Evolutionary conservation across 2,888 invertebrate genomes (phyloP).

Genomic region (Arctia plantaginis): DNA sequence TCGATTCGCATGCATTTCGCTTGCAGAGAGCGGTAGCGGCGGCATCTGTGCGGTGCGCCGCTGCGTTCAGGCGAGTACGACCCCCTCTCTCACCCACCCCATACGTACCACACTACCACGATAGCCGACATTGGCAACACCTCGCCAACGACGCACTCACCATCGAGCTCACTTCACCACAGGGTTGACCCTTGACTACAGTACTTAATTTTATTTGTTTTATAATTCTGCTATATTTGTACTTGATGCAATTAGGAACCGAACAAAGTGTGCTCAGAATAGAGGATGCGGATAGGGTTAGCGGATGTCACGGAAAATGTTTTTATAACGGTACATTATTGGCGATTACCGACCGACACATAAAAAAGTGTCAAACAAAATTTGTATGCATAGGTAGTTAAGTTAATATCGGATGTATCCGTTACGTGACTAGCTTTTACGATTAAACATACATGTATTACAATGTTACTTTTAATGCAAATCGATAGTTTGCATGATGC

Average conservation of each 20-base stretch:
- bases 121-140: constrained; percentile 84
- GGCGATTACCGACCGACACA: constrained; percentile 17
- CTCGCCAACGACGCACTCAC: constrained; percentile 80
- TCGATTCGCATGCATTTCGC: constrained; percentile 82
- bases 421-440: constrained; percentile 37
- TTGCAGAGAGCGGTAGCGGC: constrained; percentile 43
- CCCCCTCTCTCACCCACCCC: constrained; percentile 45
- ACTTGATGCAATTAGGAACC: neutral
- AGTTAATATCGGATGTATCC: constrained; percentile 46
- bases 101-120: constrained; percentile 65
- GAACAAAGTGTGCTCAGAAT: neutral
- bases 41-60: constrained; percentile 79
- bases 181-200: constrained; percentile 64
- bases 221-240: neutral
- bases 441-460: constrained; percentile 22
- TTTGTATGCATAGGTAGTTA: constrained; percentile 38
- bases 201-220: constrained; percentile 5
- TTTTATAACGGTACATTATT: constrained; percentile 14
- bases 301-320: constrained; percentile 4
- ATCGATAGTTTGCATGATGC: constrained; percentile 18
- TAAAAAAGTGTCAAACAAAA: constrained; percentile 29
- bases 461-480: constrained; percentile 27
- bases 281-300: neutral
- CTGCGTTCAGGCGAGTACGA: constrained; percentile 73
- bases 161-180: constrained; percentile 73